These are phyloP conservation scores for Aphrophora alni DNA, from an alignment of 2,888 invertebrate species.

Conservation along the genomic window DNA sequence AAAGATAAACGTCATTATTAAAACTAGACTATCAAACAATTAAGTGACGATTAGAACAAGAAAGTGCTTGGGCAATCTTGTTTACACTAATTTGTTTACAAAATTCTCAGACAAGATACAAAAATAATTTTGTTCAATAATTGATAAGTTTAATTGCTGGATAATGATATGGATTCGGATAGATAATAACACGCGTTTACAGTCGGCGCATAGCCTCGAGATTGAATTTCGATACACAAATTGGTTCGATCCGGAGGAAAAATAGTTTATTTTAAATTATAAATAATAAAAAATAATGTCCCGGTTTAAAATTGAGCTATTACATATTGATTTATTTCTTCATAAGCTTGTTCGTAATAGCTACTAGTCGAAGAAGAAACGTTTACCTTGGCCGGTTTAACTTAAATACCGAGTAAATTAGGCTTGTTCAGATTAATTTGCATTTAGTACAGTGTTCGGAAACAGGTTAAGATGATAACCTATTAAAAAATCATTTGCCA, in stretches of 20 bases:
- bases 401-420: constrained; percentile 24
- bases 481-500: neutral
- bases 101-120: constrained; percentile 19
- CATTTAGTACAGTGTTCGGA: neutral
- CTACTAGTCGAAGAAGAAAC: neutral
- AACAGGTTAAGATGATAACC: neutral
- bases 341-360: constrained; percentile 41
- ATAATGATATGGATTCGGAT: constrained; percentile 14
- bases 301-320: constrained; percentile 42
- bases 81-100: constrained; percentile 40
- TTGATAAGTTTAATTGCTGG: constrained; percentile 32
- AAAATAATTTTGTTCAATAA: constrained; percentile 17
- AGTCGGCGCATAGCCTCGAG: constrained; percentile 7
- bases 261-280: constrained; percentile 38
- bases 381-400: constrained; percentile 27
- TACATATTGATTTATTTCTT: constrained; percentile 47
- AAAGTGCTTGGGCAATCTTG: constrained; percentile 29
- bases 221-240: constrained; percentile 36
- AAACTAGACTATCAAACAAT: constrained; percentile 23
- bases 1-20: neutral
- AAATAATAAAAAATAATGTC: constrained; percentile 37
- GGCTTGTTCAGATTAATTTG: neutral
- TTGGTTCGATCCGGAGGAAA: constrained; percentile 26
- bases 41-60: constrained; percentile 31
- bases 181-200: constrained; percentile 25